Base-by-base conservation (phyloP, 2,888 invertebrate genomes). In the Macrophya annulata region DNA sequence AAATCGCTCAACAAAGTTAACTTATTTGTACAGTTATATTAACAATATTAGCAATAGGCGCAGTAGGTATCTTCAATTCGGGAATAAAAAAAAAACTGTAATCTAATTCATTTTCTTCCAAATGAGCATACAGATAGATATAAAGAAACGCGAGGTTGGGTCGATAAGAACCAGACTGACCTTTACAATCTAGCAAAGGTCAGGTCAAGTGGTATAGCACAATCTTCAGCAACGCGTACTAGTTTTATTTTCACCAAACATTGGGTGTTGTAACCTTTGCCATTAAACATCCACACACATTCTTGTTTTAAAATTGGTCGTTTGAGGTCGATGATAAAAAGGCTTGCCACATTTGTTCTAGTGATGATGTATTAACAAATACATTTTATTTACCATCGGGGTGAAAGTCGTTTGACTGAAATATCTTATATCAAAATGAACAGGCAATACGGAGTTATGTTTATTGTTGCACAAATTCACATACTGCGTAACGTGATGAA, bases 401-500 rank as follows among this genome's bases (percentile, higher is more conserved):
- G 8, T 21, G 5, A 25, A 21, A 45, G 43, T 43, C 43, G 15
- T 74, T 45, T 5, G 45, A 45, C 25, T 74, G 5, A 21, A 74
- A 45, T 74, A 12, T 74, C 45, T 74, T 74, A 6, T 1, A 21
- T n/a, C n/a, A n/a, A n/a, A n/a, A 45, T 74, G 9, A 45, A 10
- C 4, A n/a, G 43, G 72, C 21, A 45, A 45, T 12, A 45, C 45
- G 6, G 9, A 45, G 21, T n/a, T 74, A 21, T 21, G 43, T 45
- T n/a, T 21, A 74, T 15, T 10, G 15, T 74, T 10, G 72, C 72
- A 74, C 72, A 74, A 74, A 74, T 74, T 74, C 43, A 68, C 17
- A 37, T 37, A 68, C 55, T 68, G 5, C 31, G 6, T 68, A 37
- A 68, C 17, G 17, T 37, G 37, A 68, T 37, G 17, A 68, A 17